Percentiles rank a stretch among this genome's conserved stretches.
Conservation (phyloP, 2,888 invertebrate species). For the Anticlea derivata region DNA sequence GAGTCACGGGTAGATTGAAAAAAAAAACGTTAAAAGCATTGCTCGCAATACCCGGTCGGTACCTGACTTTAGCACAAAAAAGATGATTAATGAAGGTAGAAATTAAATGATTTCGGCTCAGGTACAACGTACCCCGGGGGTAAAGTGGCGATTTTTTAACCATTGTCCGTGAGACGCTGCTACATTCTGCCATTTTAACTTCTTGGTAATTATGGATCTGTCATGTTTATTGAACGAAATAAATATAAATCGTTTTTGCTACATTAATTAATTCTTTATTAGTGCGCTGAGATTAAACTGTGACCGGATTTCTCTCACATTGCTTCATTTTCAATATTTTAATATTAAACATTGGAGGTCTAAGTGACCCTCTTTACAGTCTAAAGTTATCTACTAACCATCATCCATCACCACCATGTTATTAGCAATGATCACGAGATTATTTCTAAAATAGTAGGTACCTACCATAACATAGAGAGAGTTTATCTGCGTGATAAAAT, state of each 20-base stretch:
- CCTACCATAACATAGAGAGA: too few species aligned
- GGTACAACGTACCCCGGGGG: conserved; percentile 50
- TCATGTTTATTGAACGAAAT: conserved; percentile 18
- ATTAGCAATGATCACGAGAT: too few species aligned
- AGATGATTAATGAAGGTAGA: conserved; percentile 78
- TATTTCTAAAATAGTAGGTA: too few species aligned
- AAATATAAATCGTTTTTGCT: conserved; percentile 23
- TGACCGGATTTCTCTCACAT: background rate
- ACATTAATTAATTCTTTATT: conserved; percentile 18
- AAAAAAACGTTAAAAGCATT: conserved; percentile 67
- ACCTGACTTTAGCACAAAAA: conserved; percentile 70
- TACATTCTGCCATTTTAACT: conserved; percentile 8
- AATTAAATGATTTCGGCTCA: conserved; percentile 73
- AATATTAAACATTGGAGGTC: too few species aligned
- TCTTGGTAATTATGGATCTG: conserved; percentile 26
- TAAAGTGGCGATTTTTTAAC: conserved; percentile 64
- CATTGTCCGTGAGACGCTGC: conserved; percentile 28
- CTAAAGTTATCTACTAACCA: too few species aligned
- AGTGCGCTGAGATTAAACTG: background rate
- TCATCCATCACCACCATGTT: too few species aligned
- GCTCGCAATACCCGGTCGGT: conserved; percentile 57
- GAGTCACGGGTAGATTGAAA: conserved; percentile 42
- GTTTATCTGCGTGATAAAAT: too few species aligned
- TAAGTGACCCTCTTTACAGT: too few species aligned
- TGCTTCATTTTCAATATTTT: background rate